A percentile compares a stretch with the other conserved stretches of the same genome.
These are phyloP conservation scores for Lordiphosa stackelbergi DNA, from an alignment of 1,140 invertebrate species.

Conservation along the genomic window DNA sequence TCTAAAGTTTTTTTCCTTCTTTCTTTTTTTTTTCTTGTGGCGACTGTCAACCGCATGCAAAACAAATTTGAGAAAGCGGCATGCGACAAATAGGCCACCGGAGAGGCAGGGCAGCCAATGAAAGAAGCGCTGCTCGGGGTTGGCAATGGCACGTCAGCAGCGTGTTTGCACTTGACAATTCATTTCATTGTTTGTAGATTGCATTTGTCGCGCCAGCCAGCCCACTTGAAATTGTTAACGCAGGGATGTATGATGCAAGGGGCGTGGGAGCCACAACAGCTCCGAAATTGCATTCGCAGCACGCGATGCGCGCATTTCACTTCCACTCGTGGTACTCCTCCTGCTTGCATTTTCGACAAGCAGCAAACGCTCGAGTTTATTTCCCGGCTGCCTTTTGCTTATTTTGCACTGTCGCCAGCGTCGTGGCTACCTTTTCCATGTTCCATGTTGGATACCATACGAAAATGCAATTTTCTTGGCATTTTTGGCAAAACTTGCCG, in stretches of 20 bases:
- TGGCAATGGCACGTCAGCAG: slow-evolving; percentile 65
- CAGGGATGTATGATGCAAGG: background rate
- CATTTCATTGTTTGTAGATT: slow-evolving; percentile 77
- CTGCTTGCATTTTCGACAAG: slow-evolving; percentile 24
- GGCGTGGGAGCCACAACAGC: slow-evolving; percentile 23
- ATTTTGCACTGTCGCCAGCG: slow-evolving; percentile 53
- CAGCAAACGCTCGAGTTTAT: slow-evolving; percentile 67
- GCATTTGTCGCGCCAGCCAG: slow-evolving; percentile 55
- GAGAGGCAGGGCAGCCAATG: slow-evolving; percentile 39
- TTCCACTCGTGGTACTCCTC: slow-evolving; percentile 19
- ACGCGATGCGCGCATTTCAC: slow-evolving; percentile 73
- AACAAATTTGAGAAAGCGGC: slow-evolving; percentile 45
- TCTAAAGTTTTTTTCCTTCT: slow-evolving; percentile 1
- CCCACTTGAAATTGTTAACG: slow-evolving; percentile 28
- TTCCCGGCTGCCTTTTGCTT: slow-evolving; percentile 64
- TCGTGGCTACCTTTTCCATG: slow-evolving; percentile 62
- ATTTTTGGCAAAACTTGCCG: slow-evolving; percentile 66
- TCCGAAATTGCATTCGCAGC: slow-evolving; percentile 73
- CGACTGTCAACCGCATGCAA: slow-evolving; percentile 61
- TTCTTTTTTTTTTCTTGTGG: slow-evolving; percentile 39
- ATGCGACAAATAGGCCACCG: slow-evolving; percentile 9
- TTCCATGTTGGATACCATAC: slow-evolving; percentile 13
- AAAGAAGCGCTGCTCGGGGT: background rate
- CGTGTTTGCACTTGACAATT: slow-evolving; percentile 76
- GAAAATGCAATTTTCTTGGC: slow-evolving; percentile 75